A percentile compares a stretch with the other conserved stretches of the same genome.
These are phyloP conservation scores for Pteronura brasiliensis DNA, from an alignment of 2,113 vertebrate species.

Conservation along the genomic window DNA sequence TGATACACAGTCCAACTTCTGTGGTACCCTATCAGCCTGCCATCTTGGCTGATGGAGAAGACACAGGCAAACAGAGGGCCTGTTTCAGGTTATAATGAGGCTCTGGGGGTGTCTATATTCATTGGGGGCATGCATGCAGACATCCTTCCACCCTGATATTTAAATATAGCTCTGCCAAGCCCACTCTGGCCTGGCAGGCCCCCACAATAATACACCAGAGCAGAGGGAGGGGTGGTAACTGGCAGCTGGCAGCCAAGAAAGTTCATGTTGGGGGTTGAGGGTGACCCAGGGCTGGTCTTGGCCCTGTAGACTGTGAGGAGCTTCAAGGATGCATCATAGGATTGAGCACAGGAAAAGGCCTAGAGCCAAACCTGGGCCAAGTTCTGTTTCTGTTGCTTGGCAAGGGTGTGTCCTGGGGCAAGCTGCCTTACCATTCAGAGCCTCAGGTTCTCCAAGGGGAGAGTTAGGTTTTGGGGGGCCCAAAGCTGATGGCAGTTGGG, in stretches of 20 bases:
- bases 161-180: constrained; percentile 16
- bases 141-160: background rate
- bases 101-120: background rate
- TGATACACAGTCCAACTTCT: background rate
- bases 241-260: background rate
- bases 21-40: background rate
- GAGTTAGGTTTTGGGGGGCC: background rate
- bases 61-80: background rate
- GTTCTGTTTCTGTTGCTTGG: background rate
- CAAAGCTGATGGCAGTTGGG: background rate
- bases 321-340: background rate
- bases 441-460: background rate
- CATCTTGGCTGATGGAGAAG: background rate
- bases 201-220: background rate
- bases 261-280: background rate
- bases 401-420: background rate
- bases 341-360: background rate
- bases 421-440: background rate
- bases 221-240: background rate
- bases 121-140: background rate
- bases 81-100: background rate
- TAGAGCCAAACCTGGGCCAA: background rate
- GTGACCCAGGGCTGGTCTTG: background rate
- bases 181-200: background rate
- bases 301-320: background rate